These are phyloP conservation scores for Pseudorhiza aurosa DNA, from an alignment of 30 jellyfish, hydroid and myxozoan genomes.

Conservation along the genomic window DNA sequence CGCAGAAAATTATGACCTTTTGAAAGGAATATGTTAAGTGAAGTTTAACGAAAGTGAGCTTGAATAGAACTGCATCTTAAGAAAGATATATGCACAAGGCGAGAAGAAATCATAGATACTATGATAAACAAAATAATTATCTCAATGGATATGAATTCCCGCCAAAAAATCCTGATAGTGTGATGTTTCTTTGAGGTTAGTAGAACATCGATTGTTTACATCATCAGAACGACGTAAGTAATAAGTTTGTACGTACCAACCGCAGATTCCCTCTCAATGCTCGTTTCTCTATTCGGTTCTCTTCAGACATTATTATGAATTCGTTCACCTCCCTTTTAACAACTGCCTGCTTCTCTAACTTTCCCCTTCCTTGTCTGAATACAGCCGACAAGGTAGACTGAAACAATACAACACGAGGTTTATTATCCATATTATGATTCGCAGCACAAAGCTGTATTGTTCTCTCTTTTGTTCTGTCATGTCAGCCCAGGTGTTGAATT, in stretches of 20 bases:
- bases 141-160: too few relatives aligned
- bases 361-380: conserved; percentile 28
- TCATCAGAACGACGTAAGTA: too few relatives aligned
- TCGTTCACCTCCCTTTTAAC: background rate
- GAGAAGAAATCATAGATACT: too few relatives aligned
- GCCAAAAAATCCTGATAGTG: too few relatives aligned
- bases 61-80: too few relatives aligned
- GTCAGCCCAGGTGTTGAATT: conserved; percentile 75
- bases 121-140: too few relatives aligned
- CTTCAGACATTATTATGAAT: conserved; percentile 39
- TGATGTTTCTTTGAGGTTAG: too few relatives aligned
- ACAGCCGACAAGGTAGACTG: conserved; percentile 20
- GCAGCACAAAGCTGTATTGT: conserved; percentile 49
- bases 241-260: conserved; percentile 56
- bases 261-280: conserved; percentile 54
- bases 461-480: conserved; percentile 56
- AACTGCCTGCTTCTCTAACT: conserved; percentile 40
- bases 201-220: too few relatives aligned
- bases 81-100: too few relatives aligned
- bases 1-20: too few relatives aligned
- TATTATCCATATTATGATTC: conserved; percentile 61
- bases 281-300: conserved; percentile 34
- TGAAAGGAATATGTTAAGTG: too few relatives aligned
- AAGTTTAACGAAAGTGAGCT: too few relatives aligned
- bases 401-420: conserved; percentile 72